These are phyloP conservation scores for Kradibia gibbosae DNA, from an alignment of 1,140 invertebrate genomes.

Conservation along the genomic window DNA sequence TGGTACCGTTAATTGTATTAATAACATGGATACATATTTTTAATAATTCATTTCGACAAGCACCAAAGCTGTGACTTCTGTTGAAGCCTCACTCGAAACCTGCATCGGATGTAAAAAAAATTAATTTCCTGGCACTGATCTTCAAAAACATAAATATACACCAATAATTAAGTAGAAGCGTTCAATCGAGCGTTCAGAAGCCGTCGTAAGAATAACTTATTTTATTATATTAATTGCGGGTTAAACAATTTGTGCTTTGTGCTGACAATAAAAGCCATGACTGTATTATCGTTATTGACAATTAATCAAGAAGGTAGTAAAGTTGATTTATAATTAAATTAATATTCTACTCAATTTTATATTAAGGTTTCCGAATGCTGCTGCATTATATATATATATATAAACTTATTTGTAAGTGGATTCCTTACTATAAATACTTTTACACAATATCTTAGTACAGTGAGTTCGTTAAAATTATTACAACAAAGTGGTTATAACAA, in stretches of 20 bases:
- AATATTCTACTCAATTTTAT: neutral
- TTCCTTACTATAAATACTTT: conserved; percentile 30
- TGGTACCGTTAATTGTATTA: conserved; percentile 33
- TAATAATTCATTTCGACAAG: conserved; percentile 37
- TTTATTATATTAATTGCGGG: conserved; percentile 29
- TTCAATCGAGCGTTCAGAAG: conserved; percentile 28
- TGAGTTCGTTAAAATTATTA: conserved; percentile 17
- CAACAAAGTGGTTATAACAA: conserved; percentile 18
- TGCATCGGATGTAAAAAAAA: conserved; percentile 36
- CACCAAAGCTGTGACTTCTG: conserved; percentile 40
- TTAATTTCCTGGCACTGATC: conserved; percentile 45
- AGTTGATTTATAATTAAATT: conserved; percentile 25
- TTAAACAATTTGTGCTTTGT: conserved; percentile 28
- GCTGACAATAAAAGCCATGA: conserved; percentile 24
- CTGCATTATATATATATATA: conserved; percentile 8
- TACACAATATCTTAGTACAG: conserved; percentile 36
- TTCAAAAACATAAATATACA: conserved; percentile 40
- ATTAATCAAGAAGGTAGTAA: conserved; percentile 37
- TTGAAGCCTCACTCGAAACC: conserved; percentile 21
- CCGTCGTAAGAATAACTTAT: conserved; percentile 47
- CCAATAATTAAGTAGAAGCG: conserved; percentile 33
- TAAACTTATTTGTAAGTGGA: conserved; percentile 25
- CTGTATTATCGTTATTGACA: conserved; percentile 39
- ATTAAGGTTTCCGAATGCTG: neutral
- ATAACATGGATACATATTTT: conserved; percentile 30